A percentile compares a stretch with the other conserved stretches of the same genome.
phyloP scores from a whole-genome alignment of 30 jellyfish, hydroid and myxozoan genomes.

The Mastigias papua region DNA sequence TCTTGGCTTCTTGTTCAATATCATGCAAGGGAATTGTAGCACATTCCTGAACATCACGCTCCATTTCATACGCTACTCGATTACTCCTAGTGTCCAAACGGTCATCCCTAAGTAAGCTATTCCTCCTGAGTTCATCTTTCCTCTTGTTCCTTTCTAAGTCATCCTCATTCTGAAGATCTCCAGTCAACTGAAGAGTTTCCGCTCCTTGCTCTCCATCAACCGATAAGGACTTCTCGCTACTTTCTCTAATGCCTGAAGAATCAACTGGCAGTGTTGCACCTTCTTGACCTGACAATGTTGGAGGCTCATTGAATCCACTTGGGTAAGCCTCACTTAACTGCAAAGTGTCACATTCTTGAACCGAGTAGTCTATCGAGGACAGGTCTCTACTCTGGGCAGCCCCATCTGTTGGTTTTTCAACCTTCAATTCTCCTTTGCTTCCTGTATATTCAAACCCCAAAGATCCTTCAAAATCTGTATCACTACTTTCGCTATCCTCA shows the following conservation, averaged over 20 bases:
- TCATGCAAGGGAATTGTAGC: not conserved
- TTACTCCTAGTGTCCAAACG: too few species aligned
- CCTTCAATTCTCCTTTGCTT: not conserved
- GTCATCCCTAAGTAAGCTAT: too few species aligned
- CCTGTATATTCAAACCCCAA: not conserved
- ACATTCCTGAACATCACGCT: conserved; percentile 5
- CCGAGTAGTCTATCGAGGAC: not conserved
- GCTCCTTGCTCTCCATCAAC: not conserved
- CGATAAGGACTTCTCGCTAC: not conserved
- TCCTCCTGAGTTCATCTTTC: too few species aligned
- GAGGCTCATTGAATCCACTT: not conserved
- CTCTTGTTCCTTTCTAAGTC: not conserved
- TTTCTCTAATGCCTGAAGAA: not conserved
- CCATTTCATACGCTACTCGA: too few species aligned
- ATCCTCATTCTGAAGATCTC: not conserved
- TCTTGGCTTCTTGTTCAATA: not conserved
- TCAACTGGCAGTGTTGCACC: conserved; percentile 1
- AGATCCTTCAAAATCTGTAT: conserved; percentile 5
- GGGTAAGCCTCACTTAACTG: not conserved
- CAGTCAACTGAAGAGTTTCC: not conserved
- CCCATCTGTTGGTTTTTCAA: not conserved
- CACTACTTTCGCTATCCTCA: not conserved
- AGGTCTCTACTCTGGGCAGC: not conserved
- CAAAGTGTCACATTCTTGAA: not conserved
- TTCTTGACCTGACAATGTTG: conserved; percentile 1